Evolutionary conservation across 2,113 vertebrate genomes (phyloP).

Genomic region (Podarcis cretensis): DNA sequence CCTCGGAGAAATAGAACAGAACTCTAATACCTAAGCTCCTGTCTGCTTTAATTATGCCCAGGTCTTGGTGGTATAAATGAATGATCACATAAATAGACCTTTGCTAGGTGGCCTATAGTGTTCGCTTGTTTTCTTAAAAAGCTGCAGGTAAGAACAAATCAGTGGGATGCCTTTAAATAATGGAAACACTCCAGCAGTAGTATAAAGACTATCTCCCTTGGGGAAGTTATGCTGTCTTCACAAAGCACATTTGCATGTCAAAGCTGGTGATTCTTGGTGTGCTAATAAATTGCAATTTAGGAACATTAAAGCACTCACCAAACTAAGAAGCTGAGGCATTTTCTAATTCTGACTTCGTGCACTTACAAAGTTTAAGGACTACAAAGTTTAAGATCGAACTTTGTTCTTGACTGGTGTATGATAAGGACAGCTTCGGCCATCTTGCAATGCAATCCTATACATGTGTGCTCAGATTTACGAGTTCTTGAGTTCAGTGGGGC

Average conservation of each 20-base stretch:
- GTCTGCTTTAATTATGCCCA: not conserved
- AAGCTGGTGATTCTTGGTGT: slow-evolving; percentile 39
- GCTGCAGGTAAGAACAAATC: slow-evolving; percentile 34
- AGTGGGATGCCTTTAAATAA: slow-evolving; percentile 25
- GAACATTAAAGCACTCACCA: not conserved
- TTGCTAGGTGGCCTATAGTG: slow-evolving; percentile 6
- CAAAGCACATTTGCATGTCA: slow-evolving; percentile 47
- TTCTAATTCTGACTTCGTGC: slow-evolving; percentile 19
- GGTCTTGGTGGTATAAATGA: slow-evolving; percentile 11
- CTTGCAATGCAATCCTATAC: not conserved
- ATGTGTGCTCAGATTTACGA: not conserved
- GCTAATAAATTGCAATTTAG: slow-evolving; percentile 21
- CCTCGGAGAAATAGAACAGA: slow-evolving; percentile 14
- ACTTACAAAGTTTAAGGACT: not conserved
- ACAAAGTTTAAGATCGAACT: not conserved
- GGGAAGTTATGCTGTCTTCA: slow-evolving; percentile 42
- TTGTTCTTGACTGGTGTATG: not conserved
- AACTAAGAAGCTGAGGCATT: slow-evolving; percentile 17
- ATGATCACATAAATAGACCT: slow-evolving; percentile 18
- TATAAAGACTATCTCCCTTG: slow-evolving; percentile 45
- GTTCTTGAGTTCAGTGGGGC: too few species aligned
- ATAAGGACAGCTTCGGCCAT: not conserved
- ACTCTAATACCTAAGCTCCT: not conserved
- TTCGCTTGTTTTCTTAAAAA: slow-evolving; percentile 24
- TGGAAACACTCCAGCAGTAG: slow-evolving; percentile 31